These are phyloP conservation scores for Congeria kusceri DNA, from an alignment of 2,888 invertebrate genomes.

Conservation along the genomic window DNA sequence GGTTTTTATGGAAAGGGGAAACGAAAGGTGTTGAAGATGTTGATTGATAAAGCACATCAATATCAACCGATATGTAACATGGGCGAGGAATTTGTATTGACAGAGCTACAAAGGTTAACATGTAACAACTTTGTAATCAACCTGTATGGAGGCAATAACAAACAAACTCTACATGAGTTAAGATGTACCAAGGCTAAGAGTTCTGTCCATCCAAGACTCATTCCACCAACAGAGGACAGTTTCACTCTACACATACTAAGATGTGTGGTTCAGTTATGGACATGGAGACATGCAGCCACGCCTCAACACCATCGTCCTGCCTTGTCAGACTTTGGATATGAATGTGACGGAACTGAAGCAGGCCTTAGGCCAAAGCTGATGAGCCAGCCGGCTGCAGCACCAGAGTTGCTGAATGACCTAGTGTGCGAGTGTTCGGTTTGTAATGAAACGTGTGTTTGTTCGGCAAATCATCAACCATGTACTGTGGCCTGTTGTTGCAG, in stretches of 20 bases:
- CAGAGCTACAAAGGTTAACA: background rate
- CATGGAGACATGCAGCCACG: conserved; percentile 2
- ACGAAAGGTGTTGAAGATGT: background rate
- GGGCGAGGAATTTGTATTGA: background rate
- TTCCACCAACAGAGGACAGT: conserved; percentile 31
- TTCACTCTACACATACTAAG: conserved; percentile 13
- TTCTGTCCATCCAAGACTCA: background rate
- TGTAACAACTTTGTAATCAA: conserved; percentile 5
- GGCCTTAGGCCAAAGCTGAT: background rate
- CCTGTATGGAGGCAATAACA: conserved; percentile 17
- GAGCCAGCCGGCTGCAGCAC: conserved; percentile 17
- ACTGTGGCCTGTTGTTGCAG: conserved; percentile 10
- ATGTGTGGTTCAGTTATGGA: conserved; percentile 10
- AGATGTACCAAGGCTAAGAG: conserved; percentile 6
- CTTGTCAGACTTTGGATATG: conserved; percentile 5
- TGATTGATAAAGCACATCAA: too few species aligned
- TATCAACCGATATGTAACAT: too few species aligned
- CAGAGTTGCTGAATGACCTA: conserved; percentile 15
- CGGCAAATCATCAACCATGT: conserved; percentile 12
- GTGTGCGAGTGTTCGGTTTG: conserved; percentile 13
- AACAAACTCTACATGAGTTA: background rate
- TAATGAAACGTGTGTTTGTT: conserved; percentile 7
- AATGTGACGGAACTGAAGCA: background rate
- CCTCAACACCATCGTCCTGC: background rate
- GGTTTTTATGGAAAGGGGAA: conserved; percentile 1